These are phyloP conservation scores for Philhelius pedissequus DNA, from an alignment of 2,888 invertebrate species.

Conservation along the genomic window DNA sequence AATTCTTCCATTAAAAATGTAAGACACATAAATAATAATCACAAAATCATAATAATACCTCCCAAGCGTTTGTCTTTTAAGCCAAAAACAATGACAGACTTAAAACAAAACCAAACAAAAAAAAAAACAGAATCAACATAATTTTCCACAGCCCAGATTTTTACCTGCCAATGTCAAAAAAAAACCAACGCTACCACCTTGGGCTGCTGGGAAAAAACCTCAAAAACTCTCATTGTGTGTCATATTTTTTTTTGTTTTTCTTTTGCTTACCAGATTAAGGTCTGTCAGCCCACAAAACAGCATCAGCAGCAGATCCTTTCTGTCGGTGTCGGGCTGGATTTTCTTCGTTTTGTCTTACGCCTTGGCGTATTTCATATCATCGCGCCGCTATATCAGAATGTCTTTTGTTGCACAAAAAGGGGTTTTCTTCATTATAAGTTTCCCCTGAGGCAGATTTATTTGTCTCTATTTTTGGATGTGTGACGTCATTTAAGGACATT, in stretches of 20 bases:
- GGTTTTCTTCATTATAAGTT: neutral
- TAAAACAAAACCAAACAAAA: neutral
- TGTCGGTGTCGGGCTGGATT: constrained; percentile 30
- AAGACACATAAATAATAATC: constrained; percentile 4
- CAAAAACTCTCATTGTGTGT: constrained; percentile 65
- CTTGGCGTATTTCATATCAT: constrained; percentile 38
- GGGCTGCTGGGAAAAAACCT: constrained; percentile 42
- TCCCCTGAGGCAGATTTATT: neutral
- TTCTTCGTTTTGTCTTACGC: constrained; percentile 31
- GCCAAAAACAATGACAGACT: constrained; percentile 31
- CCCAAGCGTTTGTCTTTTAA: constrained; percentile 50
- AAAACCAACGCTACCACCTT: constrained; percentile 30
- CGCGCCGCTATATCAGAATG: neutral
- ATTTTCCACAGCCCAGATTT: constrained; percentile 30
- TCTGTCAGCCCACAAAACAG: constrained; percentile 56
- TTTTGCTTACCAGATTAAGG: constrained; percentile 68
- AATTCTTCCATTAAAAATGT: neutral
- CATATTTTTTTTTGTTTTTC: constrained; percentile 31
- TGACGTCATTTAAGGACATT: constrained; percentile 30
- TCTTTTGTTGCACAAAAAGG: constrained; percentile 24
- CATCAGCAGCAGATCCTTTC: constrained; percentile 34
- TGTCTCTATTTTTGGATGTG: neutral
- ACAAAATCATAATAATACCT: constrained; percentile 17
- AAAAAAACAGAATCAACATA: constrained; percentile 39
- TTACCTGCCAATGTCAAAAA: neutral